Conservation (phyloP, 1,140 invertebrate genomes). For the Branchinecta lynchi region DNA sequence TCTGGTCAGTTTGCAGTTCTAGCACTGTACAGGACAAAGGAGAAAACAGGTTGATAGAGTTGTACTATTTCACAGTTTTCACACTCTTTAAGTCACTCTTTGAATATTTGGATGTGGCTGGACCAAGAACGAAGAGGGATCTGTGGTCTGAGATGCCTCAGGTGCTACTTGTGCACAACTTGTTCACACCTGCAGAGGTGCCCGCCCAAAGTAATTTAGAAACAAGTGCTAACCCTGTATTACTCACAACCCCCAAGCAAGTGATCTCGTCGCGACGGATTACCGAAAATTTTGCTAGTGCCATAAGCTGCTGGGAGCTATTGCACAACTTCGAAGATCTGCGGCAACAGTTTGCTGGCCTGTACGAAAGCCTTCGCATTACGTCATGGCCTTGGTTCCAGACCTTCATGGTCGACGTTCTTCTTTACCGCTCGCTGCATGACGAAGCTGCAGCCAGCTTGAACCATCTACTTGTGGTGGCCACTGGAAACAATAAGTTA, state of each 20-base stretch:
- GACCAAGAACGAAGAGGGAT: constrained; percentile 2
- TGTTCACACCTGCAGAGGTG: neutral
- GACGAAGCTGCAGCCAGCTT: neutral
- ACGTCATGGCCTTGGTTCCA: constrained; percentile 4
- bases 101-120: neutral
- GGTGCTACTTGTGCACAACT: neutral
- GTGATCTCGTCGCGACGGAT: neutral
- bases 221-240: neutral
- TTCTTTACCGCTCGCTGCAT: neutral
- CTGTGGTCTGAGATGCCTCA: constrained; percentile 3
- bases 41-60: constrained; percentile 1
- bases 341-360: neutral
- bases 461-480: neutral
- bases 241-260: neutral
- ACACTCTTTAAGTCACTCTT: neutral
- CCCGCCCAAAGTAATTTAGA: neutral
- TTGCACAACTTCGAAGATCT: constrained; percentile 6
- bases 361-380: neutral
- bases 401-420: neutral
- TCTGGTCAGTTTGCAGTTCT: neutral
- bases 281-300: neutral
- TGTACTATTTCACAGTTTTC: constrained; percentile 3
- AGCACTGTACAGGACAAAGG: neutral
- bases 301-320: constrained; percentile 6
- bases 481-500: neutral